Conservation (phyloP, 1,140 invertebrate species). For the Parapsyche elsis region DNA sequence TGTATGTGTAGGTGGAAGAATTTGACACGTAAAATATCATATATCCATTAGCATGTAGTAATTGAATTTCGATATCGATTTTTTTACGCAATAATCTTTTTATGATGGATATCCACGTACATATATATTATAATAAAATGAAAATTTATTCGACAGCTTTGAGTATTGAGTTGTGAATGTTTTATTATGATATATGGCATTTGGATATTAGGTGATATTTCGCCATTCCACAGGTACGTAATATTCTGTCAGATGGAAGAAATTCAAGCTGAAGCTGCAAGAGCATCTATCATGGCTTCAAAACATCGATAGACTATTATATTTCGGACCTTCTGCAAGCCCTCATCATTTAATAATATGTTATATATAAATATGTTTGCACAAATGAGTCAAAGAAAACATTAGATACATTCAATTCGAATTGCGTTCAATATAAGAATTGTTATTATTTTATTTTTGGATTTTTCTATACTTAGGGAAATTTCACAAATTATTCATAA, state of each 20-base stretch:
- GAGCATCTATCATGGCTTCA: conserved; percentile 68
- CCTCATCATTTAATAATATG: not conserved
- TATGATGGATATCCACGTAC: too few species aligned
- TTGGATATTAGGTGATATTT: conserved; percentile 32
- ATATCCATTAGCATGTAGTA: too few species aligned
- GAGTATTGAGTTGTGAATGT: not conserved
- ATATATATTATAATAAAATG: too few species aligned
- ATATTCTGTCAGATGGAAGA: conserved; percentile 83
- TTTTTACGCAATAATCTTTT: too few species aligned
- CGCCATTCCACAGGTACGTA: conserved; percentile 74
- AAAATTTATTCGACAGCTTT: not conserved
- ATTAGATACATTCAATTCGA: too few species aligned
- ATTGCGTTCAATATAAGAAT: too few species aligned
- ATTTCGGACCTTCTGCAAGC: conserved; percentile 22
- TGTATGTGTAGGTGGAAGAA: too few species aligned
- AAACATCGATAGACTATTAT: conserved; percentile 67
- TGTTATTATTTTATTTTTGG: too few species aligned
- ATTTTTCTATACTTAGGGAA: too few species aligned
- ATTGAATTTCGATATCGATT: too few species aligned
- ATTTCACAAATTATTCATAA: too few species aligned
- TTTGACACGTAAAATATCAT: too few species aligned
- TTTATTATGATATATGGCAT: not conserved
- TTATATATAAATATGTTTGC: conserved; percentile 10
- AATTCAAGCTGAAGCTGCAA: conserved; percentile 75
- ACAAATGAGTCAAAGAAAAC: conserved; percentile 1